Base-by-base conservation (phyloP, 2,888 invertebrate species). In the Cantharis lateralis region DNA sequence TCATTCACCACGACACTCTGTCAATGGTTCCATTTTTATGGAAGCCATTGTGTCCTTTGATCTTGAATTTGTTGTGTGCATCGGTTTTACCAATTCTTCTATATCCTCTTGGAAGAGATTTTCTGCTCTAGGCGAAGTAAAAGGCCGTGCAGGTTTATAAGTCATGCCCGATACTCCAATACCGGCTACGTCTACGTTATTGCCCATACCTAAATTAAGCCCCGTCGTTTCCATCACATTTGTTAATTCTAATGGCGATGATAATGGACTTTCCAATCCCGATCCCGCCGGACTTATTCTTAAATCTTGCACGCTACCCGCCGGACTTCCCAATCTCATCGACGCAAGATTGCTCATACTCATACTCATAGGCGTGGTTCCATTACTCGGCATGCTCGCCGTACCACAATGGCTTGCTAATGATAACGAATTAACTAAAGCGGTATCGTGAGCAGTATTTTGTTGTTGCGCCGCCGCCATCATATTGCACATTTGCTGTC, bases 401-500 rank as follows among this genome's bases (percentile, higher is more conserved):
- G 74, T 71, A 72, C 86, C 85, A 80, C 88, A 87, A 78, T 88
- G 88, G 10, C 88, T 86, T 13, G 87, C 88, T 68, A 88, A 81
- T n/a, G 88, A 87, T 70, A 88, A 81, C 1, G 88, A 88, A 79
- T 88, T 88, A 9, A 88, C 89, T 68, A 89, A 79, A 18, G 87
- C 87, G 5, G 87, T 87, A 80, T 88, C 88, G 80, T 87, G 87
- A n/a, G 85, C 85, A 7, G 88, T 86, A 91, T 89, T 91, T 90
- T 86, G 90, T 86, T 91, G 89, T 86, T 90, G 89, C 82, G 91
- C 90, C 5, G 93, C 93, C 0, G 95, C 95, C 76, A 93, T 93
- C 93, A 94, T 93, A 87, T 92, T 93, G 91, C 94, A 94, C 95
- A 96, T 95, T 88, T 96, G 96, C 82, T 96, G 95, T 71, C 95